Evolutionary conservation across 1,140 invertebrate genomes (phyloP), one percentile per base, ranked within the genome.

Genomic region (Philotrypesis tridentata): DNA sequence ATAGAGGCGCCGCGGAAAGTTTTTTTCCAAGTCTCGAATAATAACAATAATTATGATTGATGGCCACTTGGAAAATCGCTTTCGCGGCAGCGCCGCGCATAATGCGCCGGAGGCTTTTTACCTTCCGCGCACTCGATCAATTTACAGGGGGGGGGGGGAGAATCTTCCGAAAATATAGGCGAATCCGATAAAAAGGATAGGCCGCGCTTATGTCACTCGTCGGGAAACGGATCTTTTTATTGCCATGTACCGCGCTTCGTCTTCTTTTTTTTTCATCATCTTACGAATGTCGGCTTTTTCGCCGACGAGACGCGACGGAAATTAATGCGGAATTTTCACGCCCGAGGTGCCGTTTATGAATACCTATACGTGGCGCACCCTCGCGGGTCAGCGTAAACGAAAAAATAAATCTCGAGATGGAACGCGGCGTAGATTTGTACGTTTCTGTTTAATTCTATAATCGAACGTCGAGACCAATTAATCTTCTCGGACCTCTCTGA

Each of bases 1-100:
- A 63, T 63, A 25, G 4, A n/a, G n/a, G 21, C 23, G 21, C 21
- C 5, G 43, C 17, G 43, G 33, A 60, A 73, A 48, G 23, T 73
- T 73, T 68, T n/a, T 55, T 55, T 55, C n/a, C 8, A 3, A 0
- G n/a, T 8, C 23, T 60, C 23, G 71, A 60, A 60, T 27, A 55
- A n/a, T 65, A 25, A 55, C 37, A 72, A 73, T 73, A 73, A 73
- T 73, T 73, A 60, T 73, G 71, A 73, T 73, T 48, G 71, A 73
- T 73, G 71, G 33, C 3, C 43, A 55, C 71, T 55, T 31, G 25
- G 23, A 29, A 73, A 73, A 73, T 73, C 71, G 23, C 67, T 33
- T 70, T 27, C 65, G 11, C 23, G n/a, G n/a, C n/a, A 17, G 25
- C 9, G 29, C 27, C 65, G 65, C 65, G 29, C 11, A 68, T 31